A percentile compares a stretch with the other conserved stretches of the same genome.
Conservation (phyloP, 1,140 invertebrate species). For the Plectus sambesii region DNA sequence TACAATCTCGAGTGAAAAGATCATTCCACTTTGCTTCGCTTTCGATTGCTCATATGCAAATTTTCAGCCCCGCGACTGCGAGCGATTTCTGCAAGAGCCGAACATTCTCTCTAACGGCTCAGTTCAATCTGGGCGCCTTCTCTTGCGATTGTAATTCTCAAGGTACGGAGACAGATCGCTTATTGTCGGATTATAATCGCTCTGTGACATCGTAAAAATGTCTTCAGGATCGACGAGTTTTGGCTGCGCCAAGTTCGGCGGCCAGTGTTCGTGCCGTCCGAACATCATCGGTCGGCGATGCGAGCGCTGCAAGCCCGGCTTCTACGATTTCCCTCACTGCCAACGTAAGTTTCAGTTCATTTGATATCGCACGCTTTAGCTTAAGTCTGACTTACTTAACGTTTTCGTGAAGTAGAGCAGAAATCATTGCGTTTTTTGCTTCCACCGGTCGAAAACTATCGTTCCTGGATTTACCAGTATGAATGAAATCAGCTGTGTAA, state of each 20-base stretch:
- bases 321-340: constrained; percentile 88
- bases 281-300: constrained; percentile 88
- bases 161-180: constrained; percentile 81
- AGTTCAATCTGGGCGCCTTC: constrained; percentile 83
- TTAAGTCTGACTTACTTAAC: neutral
- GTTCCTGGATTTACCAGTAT: neutral
- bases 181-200: constrained; percentile 68
- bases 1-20: constrained; percentile 29
- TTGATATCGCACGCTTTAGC: too few relatives aligned
- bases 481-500: neutral
- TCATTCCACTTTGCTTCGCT: constrained; percentile 7
- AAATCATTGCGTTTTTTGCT: neutral
- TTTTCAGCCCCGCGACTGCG: constrained; percentile 32
- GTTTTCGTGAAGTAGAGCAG: too few relatives aligned
- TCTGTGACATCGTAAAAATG: constrained; percentile 73
- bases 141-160: constrained; percentile 76
- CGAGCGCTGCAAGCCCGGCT: constrained; percentile 75
- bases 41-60: constrained; percentile 2
- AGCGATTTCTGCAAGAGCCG: constrained; percentile 67
- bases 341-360: constrained; percentile 24
- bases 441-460: neutral
- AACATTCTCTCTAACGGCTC: constrained; percentile 80
- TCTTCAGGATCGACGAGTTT: constrained; percentile 69
- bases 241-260: constrained; percentile 65
- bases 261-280: constrained; percentile 81